Evolutionary conservation across 2,113 vertebrate genomes (phyloP).

Genomic region (Protomyctophum bolini): DNA sequence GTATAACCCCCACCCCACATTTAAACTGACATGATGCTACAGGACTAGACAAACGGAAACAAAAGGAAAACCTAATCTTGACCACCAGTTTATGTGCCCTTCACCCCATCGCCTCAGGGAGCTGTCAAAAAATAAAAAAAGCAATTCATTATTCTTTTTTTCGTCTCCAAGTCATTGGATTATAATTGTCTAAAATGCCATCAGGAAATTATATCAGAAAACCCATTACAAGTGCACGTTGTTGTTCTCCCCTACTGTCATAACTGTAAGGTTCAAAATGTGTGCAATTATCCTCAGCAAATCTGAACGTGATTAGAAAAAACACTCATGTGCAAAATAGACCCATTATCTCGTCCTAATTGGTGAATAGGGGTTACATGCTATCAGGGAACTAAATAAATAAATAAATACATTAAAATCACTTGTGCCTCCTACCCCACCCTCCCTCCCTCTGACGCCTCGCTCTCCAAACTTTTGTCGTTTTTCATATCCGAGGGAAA

Average conservation of each 20-base stretch:
- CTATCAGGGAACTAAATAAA: slow-evolving; percentile 40
- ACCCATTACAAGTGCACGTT: slow-evolving; percentile 55
- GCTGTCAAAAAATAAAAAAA: background rate
- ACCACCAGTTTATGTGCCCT: background rate
- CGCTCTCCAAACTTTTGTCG: slow-evolving; percentile 46
- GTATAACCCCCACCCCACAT: too few relatives aligned
- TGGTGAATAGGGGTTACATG: slow-evolving; percentile 68
- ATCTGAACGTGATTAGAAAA: slow-evolving; percentile 80
- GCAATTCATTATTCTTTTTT: background rate
- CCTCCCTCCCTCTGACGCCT: slow-evolving; percentile 47
- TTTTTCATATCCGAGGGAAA: slow-evolving; percentile 67
- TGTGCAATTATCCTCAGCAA: slow-evolving; percentile 76
- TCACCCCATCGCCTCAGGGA: background rate
- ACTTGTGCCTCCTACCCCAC: slow-evolving; percentile 48
- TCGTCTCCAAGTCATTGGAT: slow-evolving; percentile 10
- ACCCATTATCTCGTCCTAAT: slow-evolving; percentile 80
- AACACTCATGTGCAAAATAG: slow-evolving; percentile 83
- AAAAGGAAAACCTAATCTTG: background rate
- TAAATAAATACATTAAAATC: slow-evolving; percentile 45
- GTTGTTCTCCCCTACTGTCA: slow-evolving; percentile 61
- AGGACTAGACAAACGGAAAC: background rate
- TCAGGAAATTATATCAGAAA: slow-evolving; percentile 21
- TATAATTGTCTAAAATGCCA: slow-evolving; percentile 39
- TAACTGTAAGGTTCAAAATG: slow-evolving; percentile 69
- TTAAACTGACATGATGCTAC: too few relatives aligned